phyloP scores from a whole-genome alignment of 2,888 invertebrate genomes.

The Nycteola revayana region DNA sequence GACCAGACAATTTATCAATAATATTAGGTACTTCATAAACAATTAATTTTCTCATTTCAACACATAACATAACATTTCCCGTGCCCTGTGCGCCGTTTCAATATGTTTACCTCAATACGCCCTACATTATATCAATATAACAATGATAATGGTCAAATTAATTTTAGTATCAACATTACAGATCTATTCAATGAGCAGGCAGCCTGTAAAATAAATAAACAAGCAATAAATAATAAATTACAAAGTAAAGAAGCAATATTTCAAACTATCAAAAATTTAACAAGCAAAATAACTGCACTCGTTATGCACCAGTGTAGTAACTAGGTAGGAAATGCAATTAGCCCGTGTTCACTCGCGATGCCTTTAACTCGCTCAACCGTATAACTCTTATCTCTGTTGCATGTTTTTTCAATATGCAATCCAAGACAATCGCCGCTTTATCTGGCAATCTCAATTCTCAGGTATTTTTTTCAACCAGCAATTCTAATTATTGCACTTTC shows the following conservation, averaged over 20 bases:
- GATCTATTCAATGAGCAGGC: too few relatives aligned
- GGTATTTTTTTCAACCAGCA: conserved; percentile 73
- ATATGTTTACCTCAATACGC: too few relatives aligned
- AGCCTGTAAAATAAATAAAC: conserved; percentile 2
- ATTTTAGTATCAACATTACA: too few relatives aligned
- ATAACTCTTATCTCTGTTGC: conserved; percentile 79
- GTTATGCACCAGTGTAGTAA: conserved; percentile 59
- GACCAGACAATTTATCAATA: too few relatives aligned
- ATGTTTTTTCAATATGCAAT: conserved; percentile 82
- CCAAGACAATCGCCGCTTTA: conserved; percentile 73
- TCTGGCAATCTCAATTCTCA: conserved; percentile 77
- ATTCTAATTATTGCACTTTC: conserved; percentile 77
- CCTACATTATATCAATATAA: too few relatives aligned
- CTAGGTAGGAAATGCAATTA: conserved; percentile 79
- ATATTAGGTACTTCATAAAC: too few relatives aligned
- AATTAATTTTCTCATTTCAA: too few relatives aligned
- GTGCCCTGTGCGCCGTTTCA: too few relatives aligned
- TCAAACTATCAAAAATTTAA: conserved; percentile 34
- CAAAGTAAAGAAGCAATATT: conserved; percentile 19
- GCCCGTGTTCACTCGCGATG: conserved; percentile 62
- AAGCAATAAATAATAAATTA: conserved; percentile 11
- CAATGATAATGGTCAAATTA: too few relatives aligned
- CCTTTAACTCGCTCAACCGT: conserved; percentile 70
- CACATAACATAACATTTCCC: too few relatives aligned
- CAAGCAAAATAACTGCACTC: conserved; percentile 32